Evolutionary conservation across 1,140 invertebrate genomes (phyloP), one percentile per base, ranked within the genome.

Genomic region (Drusus annulatus): DNA sequence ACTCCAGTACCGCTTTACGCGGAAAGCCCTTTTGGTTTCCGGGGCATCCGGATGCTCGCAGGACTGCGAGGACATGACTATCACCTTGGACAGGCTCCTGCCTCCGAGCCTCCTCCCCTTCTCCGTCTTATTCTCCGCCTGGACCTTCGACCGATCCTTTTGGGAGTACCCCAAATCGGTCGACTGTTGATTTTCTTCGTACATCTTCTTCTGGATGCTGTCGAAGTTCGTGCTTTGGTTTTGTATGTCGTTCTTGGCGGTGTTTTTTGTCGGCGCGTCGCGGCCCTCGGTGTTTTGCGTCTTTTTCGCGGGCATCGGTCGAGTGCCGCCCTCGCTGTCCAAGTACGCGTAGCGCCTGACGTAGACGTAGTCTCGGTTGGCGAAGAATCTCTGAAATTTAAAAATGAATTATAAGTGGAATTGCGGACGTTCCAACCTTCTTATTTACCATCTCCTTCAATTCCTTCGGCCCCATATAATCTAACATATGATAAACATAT

Each of bases 351-450:
- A 96, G 6, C 94, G 90, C 5, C 96, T 90, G 81, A 95, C 93
- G 86, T 95, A 97, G 0, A 97, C 94, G 85, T 97, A 97, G 87
- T 97, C 96, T 36, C 96, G 91, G 86, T 97, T 97, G 2, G 94
- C 91, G 88, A 97, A 97, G 81, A 97, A 89, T 85, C 91, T 92
- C 92, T 95, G 87, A 25, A 84, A 86, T 73, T 1, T 56, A 78
- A 71, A 74, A 56, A 45, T 51, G 65, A 23, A n/a, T 8, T 63
- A 65, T 1, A 65, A 65, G 13, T 13, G 15, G 15, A 25, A 65
- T 31, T 23, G 28, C 0, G 8, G 5, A 6, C 0, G 21, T 7
- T 3, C 60, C 13, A 3, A 28, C 28, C 28, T 28, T 28, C 6
- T 6, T 28, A 2, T 28, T 28, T 28, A 2, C 28, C 6, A 28